Evolutionary conservation across 2,888 invertebrate genomes (phyloP).

Genomic region (Andrena hattorfiana): DNA sequence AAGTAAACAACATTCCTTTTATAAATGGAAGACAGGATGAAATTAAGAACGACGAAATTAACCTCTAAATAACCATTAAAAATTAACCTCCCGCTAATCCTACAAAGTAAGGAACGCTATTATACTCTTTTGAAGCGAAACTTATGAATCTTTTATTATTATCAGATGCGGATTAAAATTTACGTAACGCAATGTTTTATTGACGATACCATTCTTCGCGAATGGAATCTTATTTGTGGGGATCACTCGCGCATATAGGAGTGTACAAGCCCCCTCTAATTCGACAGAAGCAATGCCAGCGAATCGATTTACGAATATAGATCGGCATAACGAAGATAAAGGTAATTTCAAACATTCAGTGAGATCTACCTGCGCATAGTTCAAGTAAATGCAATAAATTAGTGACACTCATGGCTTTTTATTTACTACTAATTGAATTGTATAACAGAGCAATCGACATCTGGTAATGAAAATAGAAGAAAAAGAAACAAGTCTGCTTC

Average conservation of each 20-base stretch:
- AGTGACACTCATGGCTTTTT: neutral
- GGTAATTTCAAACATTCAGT: neutral
- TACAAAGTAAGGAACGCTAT: neutral
- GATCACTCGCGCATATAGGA: neutral
- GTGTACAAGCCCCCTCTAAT: neutral
- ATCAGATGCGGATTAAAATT: conserved; percentile 1
- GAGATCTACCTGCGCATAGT: neutral
- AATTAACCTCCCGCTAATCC: neutral
- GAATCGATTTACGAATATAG: conserved; percentile 16
- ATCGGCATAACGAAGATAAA: neutral
- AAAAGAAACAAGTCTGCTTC: neutral
- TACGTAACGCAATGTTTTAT: neutral
- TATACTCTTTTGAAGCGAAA: neutral
- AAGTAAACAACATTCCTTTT: neutral
- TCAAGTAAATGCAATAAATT: conserved; percentile 26
- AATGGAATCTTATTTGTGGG: conserved; percentile 4
- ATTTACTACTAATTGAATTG: conserved; percentile 8
- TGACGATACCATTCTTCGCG: neutral
- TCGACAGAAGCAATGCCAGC: neutral
- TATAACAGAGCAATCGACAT: conserved; percentile 15
- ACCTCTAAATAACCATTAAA: conserved; percentile 3
- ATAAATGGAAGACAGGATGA: neutral
- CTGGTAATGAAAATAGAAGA: neutral
- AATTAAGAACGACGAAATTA: conserved; percentile 5
- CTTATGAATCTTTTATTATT: neutral